These are phyloP conservation scores for Hydrozoanthus tunicans DNA, from an alignment of 64 coral and sea anemone genomes.

Conservation along the genomic window DNA sequence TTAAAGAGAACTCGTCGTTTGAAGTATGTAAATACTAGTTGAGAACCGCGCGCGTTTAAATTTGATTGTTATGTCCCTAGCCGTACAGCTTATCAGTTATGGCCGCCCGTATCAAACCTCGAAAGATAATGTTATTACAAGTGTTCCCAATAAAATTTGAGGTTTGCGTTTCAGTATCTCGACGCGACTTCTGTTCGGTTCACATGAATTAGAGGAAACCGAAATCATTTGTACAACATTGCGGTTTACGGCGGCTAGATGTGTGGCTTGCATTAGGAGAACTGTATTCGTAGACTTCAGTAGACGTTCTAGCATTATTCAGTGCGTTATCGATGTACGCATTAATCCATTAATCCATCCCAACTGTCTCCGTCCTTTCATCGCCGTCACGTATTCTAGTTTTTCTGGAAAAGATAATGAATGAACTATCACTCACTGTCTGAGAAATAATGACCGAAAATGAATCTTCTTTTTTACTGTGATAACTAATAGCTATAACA, in stretches of 20 bases:
- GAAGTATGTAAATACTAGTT: too few relatives aligned
- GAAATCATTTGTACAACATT: not conserved
- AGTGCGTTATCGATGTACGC: not conserved
- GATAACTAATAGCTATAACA: too few relatives aligned
- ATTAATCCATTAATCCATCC: not conserved
- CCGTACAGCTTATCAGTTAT: not conserved
- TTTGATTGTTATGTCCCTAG: too few relatives aligned
- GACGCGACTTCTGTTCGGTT: not conserved
- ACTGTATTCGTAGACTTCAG: not conserved
- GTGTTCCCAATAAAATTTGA: constrained; percentile 6
- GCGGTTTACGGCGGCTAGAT: not conserved
- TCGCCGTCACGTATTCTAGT: constrained; percentile 27
- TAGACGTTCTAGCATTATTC: not conserved
- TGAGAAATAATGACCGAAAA: not conserved
- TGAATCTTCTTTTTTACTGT: not conserved
- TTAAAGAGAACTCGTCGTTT: too few relatives aligned
- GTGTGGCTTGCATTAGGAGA: not conserved
- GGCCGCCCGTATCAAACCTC: constrained; percentile 3
- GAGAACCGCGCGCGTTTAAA: too few relatives aligned
- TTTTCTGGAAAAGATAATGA: not conserved
- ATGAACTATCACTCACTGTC: not conserved
- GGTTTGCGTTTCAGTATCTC: not conserved
- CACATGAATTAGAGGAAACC: not conserved
- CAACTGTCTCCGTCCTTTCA: constrained; percentile 16
- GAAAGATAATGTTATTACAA: constrained; percentile 4